These are phyloP conservation scores for Datnioides undecimradiatus DNA, from an alignment of 2,113 vertebrate genomes.

Conservation along the genomic window DNA sequence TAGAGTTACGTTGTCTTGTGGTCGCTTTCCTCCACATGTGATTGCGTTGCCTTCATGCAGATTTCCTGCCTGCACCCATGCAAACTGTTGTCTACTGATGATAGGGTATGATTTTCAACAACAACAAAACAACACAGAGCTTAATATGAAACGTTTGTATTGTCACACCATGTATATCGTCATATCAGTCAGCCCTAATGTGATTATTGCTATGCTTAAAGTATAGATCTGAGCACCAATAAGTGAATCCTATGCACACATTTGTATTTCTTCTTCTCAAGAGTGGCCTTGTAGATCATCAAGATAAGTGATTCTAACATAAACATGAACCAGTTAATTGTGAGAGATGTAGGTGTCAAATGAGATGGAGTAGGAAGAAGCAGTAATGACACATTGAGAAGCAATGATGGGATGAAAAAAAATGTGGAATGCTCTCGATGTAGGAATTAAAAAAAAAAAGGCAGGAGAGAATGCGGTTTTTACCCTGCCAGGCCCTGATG, in stretches of 20 bases:
- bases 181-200: too few species aligned
- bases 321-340: neutral
- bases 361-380: neutral
- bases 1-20: too few species aligned
- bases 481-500: constrained; percentile 22
- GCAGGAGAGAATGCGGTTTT: constrained; percentile 15
- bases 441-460: neutral
- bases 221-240: neutral
- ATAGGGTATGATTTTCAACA: too few species aligned
- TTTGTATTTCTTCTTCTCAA: neutral
- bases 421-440: neutral
- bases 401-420: neutral
- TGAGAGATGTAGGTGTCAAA: neutral
- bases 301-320: neutral
- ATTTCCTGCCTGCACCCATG: too few species aligned
- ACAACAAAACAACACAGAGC: too few species aligned
- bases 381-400: neutral
- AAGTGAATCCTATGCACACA: neutral
- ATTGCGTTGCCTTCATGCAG: too few species aligned
- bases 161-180: too few species aligned
- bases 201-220: neutral
- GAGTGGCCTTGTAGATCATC: neutral
- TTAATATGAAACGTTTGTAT: too few species aligned
- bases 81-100: too few species aligned
- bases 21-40: too few species aligned